Evolutionary conservation across 2,113 vertebrate genomes (phyloP), one percentile per base, ranked within the genome.

Genomic region (Marmota flaviventris): DNA sequence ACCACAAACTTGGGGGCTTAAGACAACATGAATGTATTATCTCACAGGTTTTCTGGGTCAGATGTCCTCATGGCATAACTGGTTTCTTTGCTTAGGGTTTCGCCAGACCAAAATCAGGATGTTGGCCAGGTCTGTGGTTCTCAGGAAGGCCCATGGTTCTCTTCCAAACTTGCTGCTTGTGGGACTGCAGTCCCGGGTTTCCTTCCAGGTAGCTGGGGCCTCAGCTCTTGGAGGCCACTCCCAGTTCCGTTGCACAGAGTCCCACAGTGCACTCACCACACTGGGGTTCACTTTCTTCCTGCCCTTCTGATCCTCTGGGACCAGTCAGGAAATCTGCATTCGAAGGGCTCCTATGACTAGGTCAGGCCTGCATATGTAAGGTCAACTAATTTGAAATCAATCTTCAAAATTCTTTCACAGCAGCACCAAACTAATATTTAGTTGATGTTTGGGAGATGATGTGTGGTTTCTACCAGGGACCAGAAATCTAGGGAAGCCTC

Each of bases 371-470:
- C 37, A 24, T 65, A 48, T 14, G 29, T 39, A 78, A 77, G 22
- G 8, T 70, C 77, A 88, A 51, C 34, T 78, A 53, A 58, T 92
- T 56, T 88, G 42, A 22, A 27, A 83, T n/a, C 39, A 94, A 75
- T 82, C n/a, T 72, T 63, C 61, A 88, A 42, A 92, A 84, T 89
- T 32, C 3, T n/a, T 92, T 72, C 72, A 63, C 34, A 76, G 69
- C 61, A 88, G 37, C 37, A 48, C 56, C 45, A 81, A 29, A 3
- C 91, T 39, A 39, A 25, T 81, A 48, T 94, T 82, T 82, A 65
- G 65, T 69, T 89, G 78, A 17, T 37, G n/a, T 88, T 90, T 76
- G 51, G 48, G 69, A 94, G 61, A 82, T 83, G n/a, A 27, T 72
- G 22, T 14, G 13, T 42, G 34, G 22, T 58, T 58, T 58, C 56